Evolutionary conservation across 1,140 invertebrate species (phyloP).

Genomic region (Wiebesia pumilae): DNA sequence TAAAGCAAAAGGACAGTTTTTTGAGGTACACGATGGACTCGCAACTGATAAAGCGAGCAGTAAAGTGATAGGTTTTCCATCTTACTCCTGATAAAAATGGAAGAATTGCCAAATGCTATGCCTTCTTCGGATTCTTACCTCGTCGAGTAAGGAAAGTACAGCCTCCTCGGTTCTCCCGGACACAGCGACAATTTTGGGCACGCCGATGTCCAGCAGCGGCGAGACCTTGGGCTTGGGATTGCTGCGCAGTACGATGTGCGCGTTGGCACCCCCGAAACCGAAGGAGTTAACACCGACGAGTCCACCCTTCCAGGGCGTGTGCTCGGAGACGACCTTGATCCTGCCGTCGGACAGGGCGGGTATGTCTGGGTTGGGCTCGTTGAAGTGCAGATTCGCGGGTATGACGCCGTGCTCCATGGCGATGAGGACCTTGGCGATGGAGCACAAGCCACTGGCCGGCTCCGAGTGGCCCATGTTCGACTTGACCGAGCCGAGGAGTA

Average conservation of each 20-base stretch:
- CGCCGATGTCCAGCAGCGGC: conserved; percentile 72
- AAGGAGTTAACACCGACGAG: conserved; percentile 95
- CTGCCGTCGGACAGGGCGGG: conserved; percentile 89
- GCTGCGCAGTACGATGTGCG: conserved; percentile 89
- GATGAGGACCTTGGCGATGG: conserved; percentile 92
- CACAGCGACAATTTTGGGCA: conserved; percentile 84
- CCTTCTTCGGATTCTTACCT: conserved; percentile 60
- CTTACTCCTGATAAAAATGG: no score
- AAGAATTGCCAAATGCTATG: no score
- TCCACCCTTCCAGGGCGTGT: conserved; percentile 88
- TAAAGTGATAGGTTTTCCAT: no score
- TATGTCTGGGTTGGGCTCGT: conserved; percentile 91
- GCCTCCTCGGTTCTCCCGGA: conserved; percentile 91
- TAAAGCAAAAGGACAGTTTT: no score
- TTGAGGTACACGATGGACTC: no score
- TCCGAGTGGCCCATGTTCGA: conserved; percentile 99
- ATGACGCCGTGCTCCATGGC: conserved; percentile 92
- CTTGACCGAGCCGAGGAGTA: conserved; percentile 96
- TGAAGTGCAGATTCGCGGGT: conserved; percentile 93
- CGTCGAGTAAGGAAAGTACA: conserved; percentile 81
- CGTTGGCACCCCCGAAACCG: conserved; percentile 98
- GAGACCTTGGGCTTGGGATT: conserved; percentile 83
- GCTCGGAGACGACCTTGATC: conserved; percentile 88
- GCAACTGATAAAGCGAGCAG: no score
- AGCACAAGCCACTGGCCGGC: conserved; percentile 92